Conservation (phyloP, 2,888 invertebrate species). For the Trichopria drosophilae region DNA sequence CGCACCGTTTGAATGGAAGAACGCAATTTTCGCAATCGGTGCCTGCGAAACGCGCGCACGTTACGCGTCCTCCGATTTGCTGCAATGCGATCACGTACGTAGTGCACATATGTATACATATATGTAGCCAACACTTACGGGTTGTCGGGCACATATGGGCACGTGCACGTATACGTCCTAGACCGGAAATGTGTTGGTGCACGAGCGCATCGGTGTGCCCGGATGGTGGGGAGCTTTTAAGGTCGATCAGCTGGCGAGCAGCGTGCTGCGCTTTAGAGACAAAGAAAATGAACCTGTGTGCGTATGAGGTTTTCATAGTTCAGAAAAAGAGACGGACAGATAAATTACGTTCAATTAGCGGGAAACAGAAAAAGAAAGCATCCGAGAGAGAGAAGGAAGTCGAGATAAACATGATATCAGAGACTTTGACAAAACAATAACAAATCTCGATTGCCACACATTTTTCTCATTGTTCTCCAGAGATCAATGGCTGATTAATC, state of each 20-base stretch:
- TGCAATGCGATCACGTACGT: no score
- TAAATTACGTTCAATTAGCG: conserved; percentile 11
- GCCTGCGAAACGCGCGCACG: no score
- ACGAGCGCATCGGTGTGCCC: background rate
- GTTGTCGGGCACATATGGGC: background rate
- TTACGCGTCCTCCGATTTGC: no score
- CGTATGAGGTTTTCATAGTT: conserved; percentile 16
- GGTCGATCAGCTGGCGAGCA: conserved; percentile 36
- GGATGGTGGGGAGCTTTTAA: conserved; percentile 11
- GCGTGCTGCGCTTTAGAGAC: conserved; percentile 18
- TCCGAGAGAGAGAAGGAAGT: conserved; percentile 23
- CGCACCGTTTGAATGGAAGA: no score
- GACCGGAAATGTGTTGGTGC: background rate
- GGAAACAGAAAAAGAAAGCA: conserved; percentile 2
- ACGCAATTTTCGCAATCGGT: no score
- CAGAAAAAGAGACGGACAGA: conserved; percentile 22
- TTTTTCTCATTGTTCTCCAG: no score
- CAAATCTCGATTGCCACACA: no score
- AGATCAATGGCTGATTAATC: no score
- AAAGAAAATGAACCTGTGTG: no score
- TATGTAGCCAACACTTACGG: no score
- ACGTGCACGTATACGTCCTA: background rate
- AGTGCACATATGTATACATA: background rate
- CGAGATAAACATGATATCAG: conserved; percentile 26
- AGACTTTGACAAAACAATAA: no score